Evolutionary conservation across 2,113 vertebrate genomes (phyloP).

Genomic region (Oxyura jamaicensis): DNA sequence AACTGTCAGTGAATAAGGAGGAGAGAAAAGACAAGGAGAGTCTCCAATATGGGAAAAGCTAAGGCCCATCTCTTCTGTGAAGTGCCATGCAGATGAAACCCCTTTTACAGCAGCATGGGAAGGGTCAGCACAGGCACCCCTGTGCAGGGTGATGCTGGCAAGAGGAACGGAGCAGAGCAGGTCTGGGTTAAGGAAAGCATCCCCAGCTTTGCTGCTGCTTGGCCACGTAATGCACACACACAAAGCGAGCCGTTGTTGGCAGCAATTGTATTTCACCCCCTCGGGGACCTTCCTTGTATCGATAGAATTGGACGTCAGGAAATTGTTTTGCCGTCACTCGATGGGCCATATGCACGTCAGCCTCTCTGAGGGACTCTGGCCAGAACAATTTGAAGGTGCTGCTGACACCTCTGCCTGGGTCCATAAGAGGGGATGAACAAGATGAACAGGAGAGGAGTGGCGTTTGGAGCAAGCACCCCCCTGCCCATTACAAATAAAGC

Average conservation of each 20-base stretch:
- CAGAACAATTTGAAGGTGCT: background rate
- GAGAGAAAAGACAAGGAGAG: background rate
- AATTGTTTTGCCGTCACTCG: slow-evolving; percentile 46
- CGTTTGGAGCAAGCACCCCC: background rate
- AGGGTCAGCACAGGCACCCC: fast-evolving
- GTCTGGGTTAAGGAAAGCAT: background rate
- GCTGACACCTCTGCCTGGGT: background rate
- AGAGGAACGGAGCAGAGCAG: background rate
- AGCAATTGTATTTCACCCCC: background rate
- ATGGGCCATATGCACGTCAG: background rate
- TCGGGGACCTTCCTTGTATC: background rate
- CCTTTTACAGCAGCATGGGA: background rate
- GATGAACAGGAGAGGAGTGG: background rate
- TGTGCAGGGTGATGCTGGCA: too few relatives aligned
- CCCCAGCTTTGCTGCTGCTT: background rate
- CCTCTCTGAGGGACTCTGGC: background rate
- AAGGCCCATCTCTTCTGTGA: background rate
- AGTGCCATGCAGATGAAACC: background rate
- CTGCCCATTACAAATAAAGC: background rate
- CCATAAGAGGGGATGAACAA: background rate
- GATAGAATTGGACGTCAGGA: background rate
- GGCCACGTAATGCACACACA: background rate
- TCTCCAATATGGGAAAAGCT: background rate
- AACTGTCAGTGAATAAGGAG: background rate
- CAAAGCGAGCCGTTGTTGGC: background rate